A percentile compares a stretch with the other conserved stretches of the same genome.
phyloP scores from a whole-genome alignment of 2,888 invertebrate species.

The Agrypnus murinus region DNA sequence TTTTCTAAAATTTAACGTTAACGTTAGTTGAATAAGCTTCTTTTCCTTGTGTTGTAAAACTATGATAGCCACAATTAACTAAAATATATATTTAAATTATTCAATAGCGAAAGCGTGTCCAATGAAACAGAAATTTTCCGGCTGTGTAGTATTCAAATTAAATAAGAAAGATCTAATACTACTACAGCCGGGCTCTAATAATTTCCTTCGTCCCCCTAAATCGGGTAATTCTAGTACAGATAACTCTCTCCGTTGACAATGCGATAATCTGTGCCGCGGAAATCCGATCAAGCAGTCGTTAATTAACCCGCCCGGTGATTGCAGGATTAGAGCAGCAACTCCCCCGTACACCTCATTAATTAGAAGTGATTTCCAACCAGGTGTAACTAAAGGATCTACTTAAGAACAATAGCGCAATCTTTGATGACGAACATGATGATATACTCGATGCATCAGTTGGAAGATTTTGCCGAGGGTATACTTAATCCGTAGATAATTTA shows the following conservation, averaged over 20 bases:
- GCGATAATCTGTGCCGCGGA: conserved; percentile 63
- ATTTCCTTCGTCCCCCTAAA: conserved; percentile 59
- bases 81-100: no score
- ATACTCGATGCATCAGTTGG: no score
- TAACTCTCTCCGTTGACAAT: conserved; percentile 53
- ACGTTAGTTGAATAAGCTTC: no score
- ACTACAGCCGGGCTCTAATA: conserved; percentile 7
- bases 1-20: no score
- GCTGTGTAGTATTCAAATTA: neutral
- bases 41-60: no score
- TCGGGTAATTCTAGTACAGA: conserved; percentile 41
- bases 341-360: conserved; percentile 64
- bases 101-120: no score
- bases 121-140: no score
- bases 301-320: conserved; percentile 64
- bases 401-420: conserved; percentile 13
- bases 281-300: conserved; percentile 64
- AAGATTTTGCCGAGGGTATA: no score
- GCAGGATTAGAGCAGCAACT: conserved; percentile 61
- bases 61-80: no score
- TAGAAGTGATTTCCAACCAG: conserved; percentile 59
- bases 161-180: conserved; percentile 14
- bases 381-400: conserved; percentile 25
- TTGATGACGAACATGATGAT: neutral
- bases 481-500: no score